Percentiles rank a stretch among this genome's conserved stretches.
Evolutionary conservation across 2,113 vertebrate species (phyloP).

Genomic region (Pyrgilauda ruficollis): DNA sequence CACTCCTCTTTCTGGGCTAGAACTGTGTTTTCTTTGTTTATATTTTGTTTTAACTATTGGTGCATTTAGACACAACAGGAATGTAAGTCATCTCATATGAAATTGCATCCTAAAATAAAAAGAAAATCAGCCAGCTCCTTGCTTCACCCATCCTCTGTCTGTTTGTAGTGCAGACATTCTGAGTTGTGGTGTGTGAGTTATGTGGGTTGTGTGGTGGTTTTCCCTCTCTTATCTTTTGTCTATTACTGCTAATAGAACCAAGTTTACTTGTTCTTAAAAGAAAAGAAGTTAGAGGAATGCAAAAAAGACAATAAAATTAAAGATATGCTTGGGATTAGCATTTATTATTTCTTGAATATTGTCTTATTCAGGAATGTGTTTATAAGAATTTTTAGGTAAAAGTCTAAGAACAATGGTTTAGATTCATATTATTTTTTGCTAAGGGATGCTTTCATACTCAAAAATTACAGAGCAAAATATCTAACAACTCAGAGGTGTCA

Average conservation of each 20-base stretch:
- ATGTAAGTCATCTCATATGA: background rate
- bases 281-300: background rate
- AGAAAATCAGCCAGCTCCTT: background rate
- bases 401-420: background rate
- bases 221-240: background rate
- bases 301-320: background rate
- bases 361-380: background rate
- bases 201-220: background rate
- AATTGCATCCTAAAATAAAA: background rate
- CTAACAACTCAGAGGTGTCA: background rate
- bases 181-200: background rate
- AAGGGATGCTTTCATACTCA: background rate
- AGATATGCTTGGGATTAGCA: background rate
- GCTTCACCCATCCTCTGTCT: background rate
- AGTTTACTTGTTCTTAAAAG: background rate
- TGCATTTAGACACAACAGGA: background rate
- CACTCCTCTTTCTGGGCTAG: background rate
- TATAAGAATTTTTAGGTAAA: background rate
- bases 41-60: background rate
- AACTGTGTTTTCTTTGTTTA: background rate
- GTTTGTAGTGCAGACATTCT: background rate
- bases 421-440: background rate
- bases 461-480: background rate
- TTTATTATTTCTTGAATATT: background rate
- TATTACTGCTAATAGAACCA: background rate